Evolutionary conservation across 2,797 vertebrate species (phyloP), one percentile per base, ranked within the genome.

Genomic region (Coregonus sp.): DNA sequence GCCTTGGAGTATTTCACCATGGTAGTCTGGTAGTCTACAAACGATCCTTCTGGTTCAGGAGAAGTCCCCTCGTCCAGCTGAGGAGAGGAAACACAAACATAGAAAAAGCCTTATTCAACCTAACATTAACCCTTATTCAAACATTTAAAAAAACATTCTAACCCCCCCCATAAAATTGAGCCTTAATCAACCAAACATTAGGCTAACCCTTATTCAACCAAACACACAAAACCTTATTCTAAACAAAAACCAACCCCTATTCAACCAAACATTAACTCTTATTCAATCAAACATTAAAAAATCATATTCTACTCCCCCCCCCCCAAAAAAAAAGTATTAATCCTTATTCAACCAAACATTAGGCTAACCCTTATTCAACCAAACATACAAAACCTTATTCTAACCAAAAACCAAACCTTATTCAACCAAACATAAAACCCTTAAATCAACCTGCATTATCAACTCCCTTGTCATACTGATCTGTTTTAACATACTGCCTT

Each of bases 1-100:
- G 96, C 97, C 92, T 98, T 99, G 40, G 97, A 98, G 81, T 97
- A 95, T 89, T 97, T 99, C 84, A 99, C 98, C 92, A 97, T 98
- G 0, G 96, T 97, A 12, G 98, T 99, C 93, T 99, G 98, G 90
- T 97, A 99, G 90, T 99, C 98, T 72, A 99, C 98, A 81, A 98
- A 99, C 0, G 96, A 97, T 78, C 98, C 97, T 69, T 97, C 96
- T 0, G 96, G 94, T 87, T 97, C 97, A 1, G 96, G 95, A 14
- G 97, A 97, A 0, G 96, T 97, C 31, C 98, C 97, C 89, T 98
- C 98, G 88, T 98, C 97, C 91, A 99, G 92, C 98, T 99, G 72
- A 51, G 70, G 50, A 72, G 75, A n/a, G 74, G 15, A 85, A 54
- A 50, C 0, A 79, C 0, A 79, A 50, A 83, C 40, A 47, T 47